Conservation (phyloP, 1,140 invertebrate genomes). For the Epicauta chinensis region DNA sequence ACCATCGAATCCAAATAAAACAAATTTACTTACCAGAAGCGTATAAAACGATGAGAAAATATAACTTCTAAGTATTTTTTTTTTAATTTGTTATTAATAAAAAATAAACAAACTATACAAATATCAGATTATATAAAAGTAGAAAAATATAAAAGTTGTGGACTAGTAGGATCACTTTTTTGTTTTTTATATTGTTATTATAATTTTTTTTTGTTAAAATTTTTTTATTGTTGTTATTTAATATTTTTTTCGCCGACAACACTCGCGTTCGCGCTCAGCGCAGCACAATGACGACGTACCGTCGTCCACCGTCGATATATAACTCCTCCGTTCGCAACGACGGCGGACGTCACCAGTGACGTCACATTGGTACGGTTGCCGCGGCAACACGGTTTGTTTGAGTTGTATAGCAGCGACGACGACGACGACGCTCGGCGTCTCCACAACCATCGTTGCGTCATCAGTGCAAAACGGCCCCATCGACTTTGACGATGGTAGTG, state of each 20-base stretch:
- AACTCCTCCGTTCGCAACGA: conserved; percentile 29
- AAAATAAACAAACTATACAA: conserved; percentile 40
- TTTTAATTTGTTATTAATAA: conserved; percentile 1
- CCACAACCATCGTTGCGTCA: conserved; percentile 31
- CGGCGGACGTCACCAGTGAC: conserved; percentile 35
- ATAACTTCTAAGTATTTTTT: conserved; percentile 27
- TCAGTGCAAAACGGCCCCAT: conserved; percentile 17
- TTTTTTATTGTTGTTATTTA: too few species aligned
- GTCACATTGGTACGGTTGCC: conserved; percentile 35
- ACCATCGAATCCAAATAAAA: too few species aligned
- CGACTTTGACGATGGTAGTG: too few species aligned
- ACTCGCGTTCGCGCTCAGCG: conserved; percentile 38
- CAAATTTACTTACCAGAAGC: conserved; percentile 32
- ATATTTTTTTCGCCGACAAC: conserved; percentile 9
- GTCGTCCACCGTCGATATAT: conserved; percentile 38
- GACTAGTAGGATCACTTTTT: conserved; percentile 38
- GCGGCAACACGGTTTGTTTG: conserved; percentile 39
- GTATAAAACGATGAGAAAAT: conserved; percentile 34
- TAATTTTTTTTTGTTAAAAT: too few species aligned
- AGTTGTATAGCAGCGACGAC: background rate
- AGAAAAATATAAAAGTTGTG: conserved; percentile 43
- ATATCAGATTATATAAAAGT: conserved; percentile 41
- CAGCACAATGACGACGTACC: conserved; percentile 35
- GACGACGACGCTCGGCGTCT: conserved; percentile 11
- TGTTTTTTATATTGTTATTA: too few species aligned